Evolutionary conservation across 1,140 invertebrate genomes (phyloP).

Genomic region (Drosophila kohkoa): DNA sequence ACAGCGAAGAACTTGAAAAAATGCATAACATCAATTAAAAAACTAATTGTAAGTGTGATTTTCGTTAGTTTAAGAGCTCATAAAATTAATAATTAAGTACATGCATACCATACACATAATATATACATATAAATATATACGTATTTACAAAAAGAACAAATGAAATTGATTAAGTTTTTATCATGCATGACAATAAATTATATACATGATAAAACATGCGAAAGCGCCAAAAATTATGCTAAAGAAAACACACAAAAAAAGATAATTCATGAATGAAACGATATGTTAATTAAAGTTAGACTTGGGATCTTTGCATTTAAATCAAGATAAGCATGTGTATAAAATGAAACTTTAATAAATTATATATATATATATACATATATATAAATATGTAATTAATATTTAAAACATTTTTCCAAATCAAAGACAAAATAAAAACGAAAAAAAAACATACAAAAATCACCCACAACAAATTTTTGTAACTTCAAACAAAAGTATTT

Average conservation of each 20-base stretch:
- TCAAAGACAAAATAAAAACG: slow-evolving; percentile 35
- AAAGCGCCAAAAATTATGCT: slow-evolving; percentile 78
- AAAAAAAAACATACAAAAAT: slow-evolving; percentile 38
- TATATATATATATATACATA: slow-evolving; percentile 39
- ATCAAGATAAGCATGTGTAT: slow-evolving; percentile 62
- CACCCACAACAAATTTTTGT: slow-evolving; percentile 60
- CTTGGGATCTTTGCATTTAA: slow-evolving; percentile 76
- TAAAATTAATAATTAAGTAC: slow-evolving; percentile 24
- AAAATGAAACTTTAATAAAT: slow-evolving; percentile 65
- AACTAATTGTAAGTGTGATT: slow-evolving; percentile 66
- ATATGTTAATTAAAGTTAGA: slow-evolving; percentile 68
- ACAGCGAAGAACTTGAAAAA: slow-evolving; percentile 18
- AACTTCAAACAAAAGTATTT: slow-evolving; percentile 71
- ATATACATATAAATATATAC: slow-evolving; percentile 29
- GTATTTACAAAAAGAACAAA: slow-evolving; percentile 39
- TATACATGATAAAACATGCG: slow-evolving; percentile 57
- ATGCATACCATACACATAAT: slow-evolving; percentile 22
- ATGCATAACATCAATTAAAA: slow-evolving; percentile 50
- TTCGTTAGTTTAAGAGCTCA: slow-evolving; percentile 66
- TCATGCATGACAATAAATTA: slow-evolving; percentile 83
- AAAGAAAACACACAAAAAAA: slow-evolving; percentile 36
- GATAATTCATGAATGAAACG: slow-evolving; percentile 23
- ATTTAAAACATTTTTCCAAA: slow-evolving; percentile 61
- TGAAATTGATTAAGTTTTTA: slow-evolving; percentile 59
- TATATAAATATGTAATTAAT: slow-evolving; percentile 60